Evolutionary conservation across 2,113 vertebrate species (phyloP).

Genomic region (Silurus glanis): DNA sequence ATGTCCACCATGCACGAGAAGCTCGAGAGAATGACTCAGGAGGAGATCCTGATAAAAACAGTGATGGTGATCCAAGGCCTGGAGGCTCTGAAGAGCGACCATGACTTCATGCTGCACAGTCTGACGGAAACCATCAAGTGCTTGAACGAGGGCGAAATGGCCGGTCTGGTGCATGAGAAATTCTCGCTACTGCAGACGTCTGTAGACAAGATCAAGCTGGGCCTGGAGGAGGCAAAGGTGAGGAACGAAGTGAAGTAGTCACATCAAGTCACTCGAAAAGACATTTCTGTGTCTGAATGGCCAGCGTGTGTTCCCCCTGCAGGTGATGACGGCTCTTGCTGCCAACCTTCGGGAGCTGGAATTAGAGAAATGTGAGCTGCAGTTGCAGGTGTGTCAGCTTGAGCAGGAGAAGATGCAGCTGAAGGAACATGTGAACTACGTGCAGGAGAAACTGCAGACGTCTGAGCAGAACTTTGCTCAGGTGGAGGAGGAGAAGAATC

Average conservation of each 20-base stretch:
- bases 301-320: not conserved
- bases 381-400: conserved; percentile 88
- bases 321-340: conserved; percentile 87
- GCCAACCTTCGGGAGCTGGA: conserved; percentile 83
- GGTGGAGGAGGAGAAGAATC: conserved; percentile 96
- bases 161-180: conserved; percentile 84
- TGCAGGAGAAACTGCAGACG: conserved; percentile 94
- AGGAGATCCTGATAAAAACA: conserved; percentile 85
- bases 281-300: not conserved
- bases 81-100: conserved; percentile 85
- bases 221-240: conserved; percentile 86
- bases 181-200: conserved; percentile 82
- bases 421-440: conserved; percentile 89
- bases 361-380: conserved; percentile 86
- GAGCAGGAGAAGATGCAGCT: conserved; percentile 99
- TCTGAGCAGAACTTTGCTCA: conserved; percentile 95
- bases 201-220: conserved; percentile 88
- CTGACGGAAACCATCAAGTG: conserved; percentile 84
- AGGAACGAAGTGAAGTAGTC: conserved; percentile 75
- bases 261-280: too few relatives aligned
- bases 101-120: conserved; percentile 83
- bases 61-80: conserved; percentile 84
- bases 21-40: conserved; percentile 82
- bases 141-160: conserved; percentile 85
- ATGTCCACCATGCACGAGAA: conserved; percentile 82